Conservation (phyloP, 2,888 invertebrate species). For the Boloria selene region DNA sequence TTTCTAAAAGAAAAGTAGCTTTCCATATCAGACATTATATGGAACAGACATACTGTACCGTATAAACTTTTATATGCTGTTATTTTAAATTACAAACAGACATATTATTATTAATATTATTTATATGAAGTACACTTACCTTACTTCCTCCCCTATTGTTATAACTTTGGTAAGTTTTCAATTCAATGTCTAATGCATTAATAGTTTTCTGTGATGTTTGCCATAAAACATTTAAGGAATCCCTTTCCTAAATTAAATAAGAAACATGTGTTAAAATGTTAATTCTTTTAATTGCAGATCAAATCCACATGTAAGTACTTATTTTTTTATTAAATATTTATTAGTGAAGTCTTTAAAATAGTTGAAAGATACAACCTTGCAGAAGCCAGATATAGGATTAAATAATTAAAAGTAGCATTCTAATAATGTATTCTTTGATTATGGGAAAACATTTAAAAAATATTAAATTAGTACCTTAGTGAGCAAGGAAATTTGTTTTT, state of each 20-base stretch:
- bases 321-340: too few species aligned
- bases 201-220: conserved; percentile 86
- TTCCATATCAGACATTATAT: too few species aligned
- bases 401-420: too few species aligned
- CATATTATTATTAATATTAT: too few species aligned
- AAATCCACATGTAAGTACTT: too few species aligned
- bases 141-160: conserved; percentile 57
- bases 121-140: conserved; percentile 45
- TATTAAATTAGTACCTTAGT: conserved; percentile 55
- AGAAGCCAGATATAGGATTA: too few species aligned
- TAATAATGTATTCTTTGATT: not conserved
- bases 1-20: too few species aligned
- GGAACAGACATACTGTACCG: too few species aligned
- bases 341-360: too few species aligned
- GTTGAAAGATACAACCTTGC: too few species aligned
- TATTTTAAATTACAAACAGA: too few species aligned
- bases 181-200: conserved; percentile 85
- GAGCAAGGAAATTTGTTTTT: conserved; percentile 61
- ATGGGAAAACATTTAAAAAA: not conserved
- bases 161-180: conserved; percentile 79
- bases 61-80: too few species aligned
- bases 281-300: not conserved
- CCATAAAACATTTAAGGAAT: conserved; percentile 85
- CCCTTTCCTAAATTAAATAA: conserved; percentile 82
- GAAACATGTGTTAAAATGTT: not conserved